Base-by-base conservation (phyloP, 2,888 invertebrate species). In the Ophion obscuratus region DNA sequence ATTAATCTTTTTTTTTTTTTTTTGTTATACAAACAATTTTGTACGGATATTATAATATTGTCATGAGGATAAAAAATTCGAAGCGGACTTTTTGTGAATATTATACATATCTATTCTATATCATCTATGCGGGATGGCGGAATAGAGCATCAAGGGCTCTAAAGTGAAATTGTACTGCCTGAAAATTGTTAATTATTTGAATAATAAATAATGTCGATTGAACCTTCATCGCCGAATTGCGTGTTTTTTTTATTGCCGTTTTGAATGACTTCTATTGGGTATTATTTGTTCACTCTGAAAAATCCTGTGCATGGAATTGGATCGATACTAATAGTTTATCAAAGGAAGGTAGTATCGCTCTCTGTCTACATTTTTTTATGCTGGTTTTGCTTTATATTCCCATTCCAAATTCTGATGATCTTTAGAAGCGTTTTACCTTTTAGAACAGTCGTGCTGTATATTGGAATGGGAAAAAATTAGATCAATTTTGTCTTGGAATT, bases 111-210 rank as follows among this genome's bases (percentile, higher is more conserved):
- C 89, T 91, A 89, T 89, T 85, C 75, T 88, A 89, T 88, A 87
- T 88, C 88, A 88, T 88, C 83, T 87, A 85, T 89, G 87, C 84
- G 88, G 79, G 81, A 88, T 59, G 87, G 70, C 44, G 83, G 70
- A 80, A 53, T 80, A 61, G 84, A 86, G 79, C 57, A 79, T 71
- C 70, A 73, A 17, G 57, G 70, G 76, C 80, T 78, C 75, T 59
- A 71, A 87, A 57, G 84, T 71, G 70, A 83, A 88, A 88, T 81
- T 71, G 88, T 89, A 88, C 86, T 88, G 89, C 90, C 89, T 90
- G 90, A 90, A 88, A 91, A 91, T 91, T 92, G 93, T 93, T 92
- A 90, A 92, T 91, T 92, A 92, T 93, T 92, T 92, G 89, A 90
- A 90, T 90, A 92, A 92, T 90, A 92, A 92, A 92, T 88, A 83